A percentile compares a stretch with the other conserved stretches of the same genome.
phyloP scores from a whole-genome alignment of 53 echinoderm and acorn worm genomes.

The Paracentrotus lividus region DNA sequence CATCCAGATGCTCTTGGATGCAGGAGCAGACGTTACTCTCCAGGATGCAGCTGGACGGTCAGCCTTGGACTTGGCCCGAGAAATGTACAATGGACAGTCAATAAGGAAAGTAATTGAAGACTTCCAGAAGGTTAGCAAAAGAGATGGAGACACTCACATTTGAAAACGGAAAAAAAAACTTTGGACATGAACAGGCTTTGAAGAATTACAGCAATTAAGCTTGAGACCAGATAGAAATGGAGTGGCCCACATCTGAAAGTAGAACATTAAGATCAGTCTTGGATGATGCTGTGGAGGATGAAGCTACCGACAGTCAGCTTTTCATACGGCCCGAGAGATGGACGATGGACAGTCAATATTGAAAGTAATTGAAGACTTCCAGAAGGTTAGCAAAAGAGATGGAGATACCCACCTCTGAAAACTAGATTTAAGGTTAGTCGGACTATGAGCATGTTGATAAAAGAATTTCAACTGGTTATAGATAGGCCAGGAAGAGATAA shows the following conservation, averaged over 20 bases:
- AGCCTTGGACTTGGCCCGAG: constrained; percentile 74
- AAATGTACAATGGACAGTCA: constrained; percentile 13
- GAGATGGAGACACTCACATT: background rate
- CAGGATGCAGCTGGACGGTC: constrained; percentile 66
- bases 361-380: background rate
- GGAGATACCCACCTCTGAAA: background rate
- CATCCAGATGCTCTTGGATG: constrained; percentile 69
- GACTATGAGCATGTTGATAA: background rate
- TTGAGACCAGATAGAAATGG: background rate
- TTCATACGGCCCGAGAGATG: constrained; percentile 63
- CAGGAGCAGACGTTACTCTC: constrained; percentile 62
- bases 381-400: background rate
- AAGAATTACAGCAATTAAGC: too few species aligned
- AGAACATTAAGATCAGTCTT: too few species aligned
- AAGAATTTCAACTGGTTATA: background rate
- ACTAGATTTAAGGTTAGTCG: background rate
- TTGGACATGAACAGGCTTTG: too few species aligned
- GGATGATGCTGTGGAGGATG: too few species aligned
- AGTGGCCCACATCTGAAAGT: background rate
- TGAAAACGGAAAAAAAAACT: constrained; percentile 1
- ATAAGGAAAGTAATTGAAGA: background rate
- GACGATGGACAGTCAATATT: background rate
- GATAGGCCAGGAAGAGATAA: background rate
- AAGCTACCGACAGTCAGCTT: constrained; percentile 60
- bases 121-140: background rate